Conservation (phyloP, 2,797 vertebrate genomes). For the Merluccius polli region DNA sequence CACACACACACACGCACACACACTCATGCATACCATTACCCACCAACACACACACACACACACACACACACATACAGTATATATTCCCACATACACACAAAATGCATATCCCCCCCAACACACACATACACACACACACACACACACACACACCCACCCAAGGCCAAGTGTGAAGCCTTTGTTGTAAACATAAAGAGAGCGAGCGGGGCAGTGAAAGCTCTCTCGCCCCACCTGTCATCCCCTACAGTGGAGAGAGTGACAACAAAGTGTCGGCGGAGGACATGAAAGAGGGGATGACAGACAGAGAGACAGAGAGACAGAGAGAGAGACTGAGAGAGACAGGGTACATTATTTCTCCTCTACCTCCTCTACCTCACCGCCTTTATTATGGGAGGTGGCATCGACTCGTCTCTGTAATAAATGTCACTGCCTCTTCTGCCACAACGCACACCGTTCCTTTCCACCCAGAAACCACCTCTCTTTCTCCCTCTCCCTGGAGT, state of each 20-base stretch:
- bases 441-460: slow-evolving; percentile 36
- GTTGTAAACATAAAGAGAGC: slow-evolving; percentile 1
- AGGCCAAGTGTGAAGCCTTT: neutral
- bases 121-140: neutral
- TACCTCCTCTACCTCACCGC: slow-evolving; percentile 35
- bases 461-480: slow-evolving; percentile 39
- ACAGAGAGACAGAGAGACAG: too few relatives aligned
- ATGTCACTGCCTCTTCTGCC: slow-evolving; percentile 61
- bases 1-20: neutral
- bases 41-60: neutral
- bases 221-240: neutral
- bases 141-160: neutral
- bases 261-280: neutral
- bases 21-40: slow-evolving; percentile 24
- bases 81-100: too few relatives aligned
- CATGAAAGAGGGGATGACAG: too few relatives aligned
- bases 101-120: neutral
- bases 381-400: slow-evolving; percentile 48
- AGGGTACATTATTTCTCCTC: slow-evolving; percentile 46
- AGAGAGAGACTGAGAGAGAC: slow-evolving; percentile 8
- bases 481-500: slow-evolving; percentile 34
- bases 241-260: neutral
- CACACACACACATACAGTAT: too few relatives aligned
- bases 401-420: slow-evolving; percentile 34
- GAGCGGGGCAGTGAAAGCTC: neutral